Base-by-base conservation (phyloP, 1,140 invertebrate species). In the Bombus confusus region DNA sequence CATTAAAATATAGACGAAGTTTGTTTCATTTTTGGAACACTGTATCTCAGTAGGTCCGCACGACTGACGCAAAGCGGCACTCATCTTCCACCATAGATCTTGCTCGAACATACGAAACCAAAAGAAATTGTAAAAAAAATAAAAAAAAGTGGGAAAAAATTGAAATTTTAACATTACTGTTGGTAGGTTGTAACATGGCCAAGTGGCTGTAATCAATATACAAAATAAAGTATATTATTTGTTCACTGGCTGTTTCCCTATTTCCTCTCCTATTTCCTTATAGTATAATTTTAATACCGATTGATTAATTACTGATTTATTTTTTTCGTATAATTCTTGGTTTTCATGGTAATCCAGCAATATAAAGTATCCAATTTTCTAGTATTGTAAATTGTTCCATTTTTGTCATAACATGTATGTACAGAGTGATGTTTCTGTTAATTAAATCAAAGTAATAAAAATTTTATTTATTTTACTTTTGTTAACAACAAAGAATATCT, bases 61-160 rank as follows among this genome's bases (percentile, higher is more conserved):
- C 93, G 94, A 95, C 94, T 95, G 94, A 95, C 90, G 91, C 91
- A 93, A 94, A 85, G 94, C 94, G 94, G 94, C 93, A 95, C 91
- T 92, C 90, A 94, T 93, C 89, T 93, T 94, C 88, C 89, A 93
- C 88, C 89, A 83, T 90, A 86, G 88, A 85, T 86, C 37, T 88
- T 87, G 72, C 83, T 88, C 83, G 34, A 64, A 69, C 18, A 73
- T 75, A 43, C 34, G 43, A 80, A 75, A 74, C 4, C 69, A 68
- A 62, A 80, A 71, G 64, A 66, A 85, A 41, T 80, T 83, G 69
- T 68, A 83, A 86, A 88, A 81, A 81, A 82, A 72, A 10, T 25
- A 28, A 72, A 81, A 80, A 59, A 85, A 76, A 80, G 31, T 77
- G n/a, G 76, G 66, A 86, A 87, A 78, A 75, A 57, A 86, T 28